Evolutionary conservation across 2,888 invertebrate genomes (phyloP).

Genomic region (Choristoneura rosaceana): DNA sequence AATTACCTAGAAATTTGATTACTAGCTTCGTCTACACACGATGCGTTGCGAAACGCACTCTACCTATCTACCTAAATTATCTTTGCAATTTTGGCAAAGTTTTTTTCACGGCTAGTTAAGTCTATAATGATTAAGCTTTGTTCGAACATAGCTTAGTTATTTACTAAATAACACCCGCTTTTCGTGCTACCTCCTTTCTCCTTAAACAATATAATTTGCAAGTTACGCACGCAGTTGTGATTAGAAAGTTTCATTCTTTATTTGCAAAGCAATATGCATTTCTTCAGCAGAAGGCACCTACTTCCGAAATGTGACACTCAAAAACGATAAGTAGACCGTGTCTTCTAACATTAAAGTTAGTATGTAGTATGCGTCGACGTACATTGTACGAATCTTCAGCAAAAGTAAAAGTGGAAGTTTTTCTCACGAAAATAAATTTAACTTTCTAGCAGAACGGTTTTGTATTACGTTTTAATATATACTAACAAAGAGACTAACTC

Average conservation of each 20-base stretch:
- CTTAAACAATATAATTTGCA: constrained; percentile 63
- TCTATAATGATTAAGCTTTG: constrained; percentile 54
- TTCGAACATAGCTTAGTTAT: constrained; percentile 49
- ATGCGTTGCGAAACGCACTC: constrained; percentile 26
- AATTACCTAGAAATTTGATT: constrained; percentile 41
- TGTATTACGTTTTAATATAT: constrained; percentile 44
- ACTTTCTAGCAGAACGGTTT: constrained; percentile 49
- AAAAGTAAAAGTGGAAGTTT: constrained; percentile 58
- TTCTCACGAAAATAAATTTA: constrained; percentile 48
- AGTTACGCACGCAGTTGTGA: constrained; percentile 47
- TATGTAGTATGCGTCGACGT: constrained; percentile 18
- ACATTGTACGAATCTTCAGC: constrained; percentile 46
- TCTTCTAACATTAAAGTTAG: constrained; percentile 31
- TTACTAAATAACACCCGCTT: constrained; percentile 47
- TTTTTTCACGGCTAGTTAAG: constrained; percentile 14
- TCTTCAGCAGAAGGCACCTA: constrained; percentile 19
- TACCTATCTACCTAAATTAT: constrained; percentile 14
- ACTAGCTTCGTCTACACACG: constrained; percentile 24
- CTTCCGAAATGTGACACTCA: constrained; percentile 48
- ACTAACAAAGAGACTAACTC: constrained; percentile 3
- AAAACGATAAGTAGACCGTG: constrained; percentile 37
- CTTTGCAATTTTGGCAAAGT: constrained; percentile 13
- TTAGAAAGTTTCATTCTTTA: constrained; percentile 62
- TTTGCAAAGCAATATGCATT: constrained; percentile 44
- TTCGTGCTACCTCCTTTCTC: constrained; percentile 67